Conservation (phyloP, 2,888 invertebrate species). For the Emmelina monodactyla region DNA sequence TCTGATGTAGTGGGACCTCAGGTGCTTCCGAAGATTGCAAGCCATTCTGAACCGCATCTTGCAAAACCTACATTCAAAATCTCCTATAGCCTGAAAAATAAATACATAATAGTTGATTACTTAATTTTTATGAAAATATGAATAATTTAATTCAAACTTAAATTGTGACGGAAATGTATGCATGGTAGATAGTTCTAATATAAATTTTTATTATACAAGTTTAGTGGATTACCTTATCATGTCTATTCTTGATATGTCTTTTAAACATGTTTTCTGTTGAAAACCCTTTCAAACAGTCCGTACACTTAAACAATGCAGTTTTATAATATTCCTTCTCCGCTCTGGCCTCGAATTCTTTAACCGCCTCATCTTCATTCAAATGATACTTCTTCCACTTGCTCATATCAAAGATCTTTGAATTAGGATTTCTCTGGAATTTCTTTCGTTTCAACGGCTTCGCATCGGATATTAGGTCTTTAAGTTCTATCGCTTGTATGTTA, state of each 20-base stretch:
- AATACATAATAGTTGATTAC: constrained; percentile 10
- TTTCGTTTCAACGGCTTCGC: too few relatives aligned
- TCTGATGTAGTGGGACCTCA: constrained; percentile 36
- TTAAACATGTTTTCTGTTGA: constrained; percentile 41
- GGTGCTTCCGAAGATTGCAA: constrained; percentile 34
- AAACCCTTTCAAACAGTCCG: constrained; percentile 42
- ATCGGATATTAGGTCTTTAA: too few relatives aligned
- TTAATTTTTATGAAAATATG: not conserved
- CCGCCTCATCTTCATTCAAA: constrained; percentile 41
- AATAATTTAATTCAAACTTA: not conserved
- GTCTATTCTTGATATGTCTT: constrained; percentile 34
- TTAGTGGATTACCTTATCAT: constrained; percentile 30
- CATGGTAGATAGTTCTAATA: not conserved
- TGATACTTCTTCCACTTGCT: constrained; percentile 37
- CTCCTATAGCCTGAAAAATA: constrained; percentile 25
- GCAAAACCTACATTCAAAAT: constrained; percentile 39
- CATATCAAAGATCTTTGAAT: too few relatives aligned
- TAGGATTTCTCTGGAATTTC: too few relatives aligned
- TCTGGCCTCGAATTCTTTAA: constrained; percentile 30
- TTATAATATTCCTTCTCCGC: constrained; percentile 31
- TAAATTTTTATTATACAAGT: not conserved
- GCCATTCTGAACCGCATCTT: constrained; percentile 37
- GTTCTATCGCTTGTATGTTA: too few relatives aligned
- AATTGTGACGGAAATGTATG: not conserved
- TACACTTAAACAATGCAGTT: constrained; percentile 34